Evolutionary conservation across 2,113 vertebrate species (phyloP), one percentile per base, ranked within the genome.

Genomic region (Apaloderma vittatum): DNA sequence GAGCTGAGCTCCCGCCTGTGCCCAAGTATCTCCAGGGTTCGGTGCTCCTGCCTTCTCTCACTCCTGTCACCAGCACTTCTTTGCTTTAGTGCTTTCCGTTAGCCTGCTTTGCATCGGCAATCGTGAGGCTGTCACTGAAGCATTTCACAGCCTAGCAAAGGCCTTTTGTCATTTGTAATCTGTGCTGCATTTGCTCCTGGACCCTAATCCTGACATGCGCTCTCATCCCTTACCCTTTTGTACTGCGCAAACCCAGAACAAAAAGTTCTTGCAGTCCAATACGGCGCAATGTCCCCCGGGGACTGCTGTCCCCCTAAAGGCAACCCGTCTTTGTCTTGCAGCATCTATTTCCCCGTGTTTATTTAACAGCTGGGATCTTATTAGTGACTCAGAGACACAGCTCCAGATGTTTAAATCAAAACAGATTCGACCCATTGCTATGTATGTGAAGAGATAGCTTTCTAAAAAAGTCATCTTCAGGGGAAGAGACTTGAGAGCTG

Each of bases 391-490:
- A 89, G 75, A 93, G 40, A 20, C 37, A 26, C 29, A 11, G 88
- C 85, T 88, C 70, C 94, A 95, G 85, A 90, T 90, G 90, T 88
- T 75, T 4, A n/a, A 87, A 74, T 63, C 77, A 15, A 90, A 94
- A 78, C 88, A 90, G 87, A 93, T 91, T 29, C 90, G 57, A 3
- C 46, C 70, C 77, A 0, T 52, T 45, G 48, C 11, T 0, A 7
- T 4, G 49, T 17, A 37, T 22, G 71, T 2, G 45, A 13, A 57
- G 86, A 9, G 23, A 57, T 0, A 59, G 40, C 66, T 70, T 59
- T 45, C 9, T 15, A 32, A 78, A 19, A 40, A 34, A 37, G 26
- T 45, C 8, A 0, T 76, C 74, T 70, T 20, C 22, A 4, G 8
- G 49, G 32, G 58, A n/a, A 58, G 22, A n/a, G 23, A 5, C 45